Conservation (phyloP, 2,113 vertebrate genomes). For the Delphinus delphis region DNA sequence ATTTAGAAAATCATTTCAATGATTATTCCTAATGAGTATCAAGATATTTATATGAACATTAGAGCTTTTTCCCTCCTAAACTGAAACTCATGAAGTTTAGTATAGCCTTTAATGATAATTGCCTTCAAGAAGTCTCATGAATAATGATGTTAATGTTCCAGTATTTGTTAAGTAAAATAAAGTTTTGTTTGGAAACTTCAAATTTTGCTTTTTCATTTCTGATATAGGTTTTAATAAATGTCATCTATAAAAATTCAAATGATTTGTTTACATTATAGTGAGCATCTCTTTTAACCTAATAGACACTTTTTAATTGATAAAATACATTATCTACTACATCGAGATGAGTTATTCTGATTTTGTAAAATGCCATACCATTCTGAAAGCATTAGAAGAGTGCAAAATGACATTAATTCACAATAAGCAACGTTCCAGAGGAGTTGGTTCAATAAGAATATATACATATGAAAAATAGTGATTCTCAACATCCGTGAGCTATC, state of each 20-base stretch:
- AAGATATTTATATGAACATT: constrained; percentile 77
- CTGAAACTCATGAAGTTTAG: constrained; percentile 55
- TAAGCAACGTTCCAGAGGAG: constrained; percentile 33
- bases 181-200: constrained; percentile 59
- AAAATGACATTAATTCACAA: constrained; percentile 55
- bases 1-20: constrained; percentile 76
- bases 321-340: constrained; percentile 66
- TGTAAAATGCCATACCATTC: constrained; percentile 60
- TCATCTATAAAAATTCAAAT: constrained; percentile 46
- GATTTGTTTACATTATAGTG: constrained; percentile 69
- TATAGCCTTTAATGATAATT: constrained; percentile 70
- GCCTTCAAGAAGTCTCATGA: constrained; percentile 69
- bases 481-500: neutral
- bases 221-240: constrained; percentile 34
- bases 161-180: constrained; percentile 49
- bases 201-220: constrained; percentile 44
- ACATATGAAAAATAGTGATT: constrained; percentile 38
- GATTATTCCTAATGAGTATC: constrained; percentile 75
- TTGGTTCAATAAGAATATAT: constrained; percentile 28
- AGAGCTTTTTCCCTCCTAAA: constrained; percentile 44
- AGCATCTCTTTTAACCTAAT: constrained; percentile 69
- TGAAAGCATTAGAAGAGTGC: constrained; percentile 41
- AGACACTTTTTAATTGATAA: constrained; percentile 57
- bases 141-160: constrained; percentile 61
- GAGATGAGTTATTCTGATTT: constrained; percentile 75